Base-by-base conservation (phyloP, 2,113 vertebrate genomes). In the Hiodon alosoides region DNA sequence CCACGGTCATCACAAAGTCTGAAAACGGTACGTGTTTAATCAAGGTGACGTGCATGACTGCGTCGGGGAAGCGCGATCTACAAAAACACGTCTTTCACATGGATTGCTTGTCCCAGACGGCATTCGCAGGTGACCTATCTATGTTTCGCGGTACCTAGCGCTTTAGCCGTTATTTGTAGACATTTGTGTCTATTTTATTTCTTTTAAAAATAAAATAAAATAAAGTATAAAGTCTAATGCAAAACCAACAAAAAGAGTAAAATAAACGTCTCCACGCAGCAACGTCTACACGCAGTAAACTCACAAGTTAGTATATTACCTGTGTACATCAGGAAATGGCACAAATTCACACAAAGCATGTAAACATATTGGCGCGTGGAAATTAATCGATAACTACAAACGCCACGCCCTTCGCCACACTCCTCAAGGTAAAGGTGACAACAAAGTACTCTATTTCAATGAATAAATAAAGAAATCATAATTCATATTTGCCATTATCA, bases 11-110 rank as follows among this genome's bases (percentile, higher is more conserved):
- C 72, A 57, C 47, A 31, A 10, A 50, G 59, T 72, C 47, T 47
- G 50, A n/a, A 64, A 76, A 75, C 75, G 71, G 79, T 77, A 73
- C 77, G 52, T 58, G 65, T 71, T 50, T 79, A 81, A 83, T 81
- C 73, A 76, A 69, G 61, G 72, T 76, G 79, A 77, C 81, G 71
- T 77, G 75, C 81, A 78, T 83, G 81, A 81, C 79, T 59, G 77
- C 67, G 64, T 69, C 67, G 72, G 70, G 9, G 66, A 47, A 10
- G 75, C 69, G 60, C 52, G 31, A 31, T 60, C 60, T 11, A 31
- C 81, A 78, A 55, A 53, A 71, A 73, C 69, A 72, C 64, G 64
- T 72, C 76, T 77, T 72, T 80, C 78, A 71, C 73, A 69, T 62
- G 74, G 71, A 9, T n/a, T 46, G 54, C 71, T 72, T 73, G 65